Conservation (phyloP, 2,113 vertebrate genomes). For the Oncorhynchus tshawytscha region DNA sequence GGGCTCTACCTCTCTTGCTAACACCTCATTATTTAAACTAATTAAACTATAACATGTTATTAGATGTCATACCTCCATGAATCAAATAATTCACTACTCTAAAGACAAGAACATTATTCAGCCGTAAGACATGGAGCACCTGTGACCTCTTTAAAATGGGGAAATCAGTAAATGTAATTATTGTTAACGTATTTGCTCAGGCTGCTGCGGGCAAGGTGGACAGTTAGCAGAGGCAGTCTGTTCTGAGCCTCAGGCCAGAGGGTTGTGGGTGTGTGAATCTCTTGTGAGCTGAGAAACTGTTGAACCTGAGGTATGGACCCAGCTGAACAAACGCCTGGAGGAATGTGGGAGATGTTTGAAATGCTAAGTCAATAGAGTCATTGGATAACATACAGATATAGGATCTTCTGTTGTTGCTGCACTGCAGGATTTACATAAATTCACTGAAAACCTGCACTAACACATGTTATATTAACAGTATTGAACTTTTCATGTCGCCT, state of each 20-base stretch:
- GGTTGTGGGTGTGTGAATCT: constrained; percentile 59
- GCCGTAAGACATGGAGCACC: constrained; percentile 22
- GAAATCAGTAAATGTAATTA: constrained; percentile 62
- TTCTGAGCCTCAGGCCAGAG: constrained; percentile 4
- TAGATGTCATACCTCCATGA: constrained; percentile 14
- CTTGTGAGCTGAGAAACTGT: constrained; percentile 23
- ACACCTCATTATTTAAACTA: neutral
- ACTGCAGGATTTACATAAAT: neutral
- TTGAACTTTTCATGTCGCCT: no score
- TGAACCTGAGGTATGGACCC: constrained; percentile 18
- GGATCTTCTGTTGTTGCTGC: no score
- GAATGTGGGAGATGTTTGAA: constrained; percentile 32
- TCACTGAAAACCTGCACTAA: no score
- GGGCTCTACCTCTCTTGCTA: neutral
- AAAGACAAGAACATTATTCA: neutral
- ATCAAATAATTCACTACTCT: constrained; percentile 42
- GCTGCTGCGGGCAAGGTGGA: constrained; percentile 37
- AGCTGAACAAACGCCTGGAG: constrained; percentile 53
- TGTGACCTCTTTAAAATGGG: constrained; percentile 18
- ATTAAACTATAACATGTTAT: neutral
- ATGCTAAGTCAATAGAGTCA: constrained; percentile 19
- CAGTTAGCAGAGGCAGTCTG: constrained; percentile 36
- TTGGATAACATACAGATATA: neutral
- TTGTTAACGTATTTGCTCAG: constrained; percentile 35
- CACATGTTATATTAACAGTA: no score